A percentile compares a stretch with the other conserved stretches of the same genome.
Evolutionary conservation across 2,888 invertebrate genomes (phyloP).

Genomic region (Cheilosia pagana): DNA sequence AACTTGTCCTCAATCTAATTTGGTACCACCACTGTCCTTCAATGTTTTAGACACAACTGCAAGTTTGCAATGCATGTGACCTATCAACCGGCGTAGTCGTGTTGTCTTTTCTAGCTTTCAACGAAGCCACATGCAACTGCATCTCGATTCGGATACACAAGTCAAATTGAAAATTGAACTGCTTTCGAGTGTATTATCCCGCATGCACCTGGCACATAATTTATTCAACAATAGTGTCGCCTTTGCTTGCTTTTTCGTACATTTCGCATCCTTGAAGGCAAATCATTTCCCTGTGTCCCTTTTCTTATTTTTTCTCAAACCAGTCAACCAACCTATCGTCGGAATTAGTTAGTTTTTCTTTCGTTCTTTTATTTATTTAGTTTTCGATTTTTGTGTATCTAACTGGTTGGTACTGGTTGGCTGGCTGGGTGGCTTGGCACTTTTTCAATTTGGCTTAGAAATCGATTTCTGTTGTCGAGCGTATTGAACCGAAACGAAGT

Average conservation of each 20-base stretch:
- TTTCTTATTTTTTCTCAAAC: slow-evolving; percentile 9
- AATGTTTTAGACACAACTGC: slow-evolving; percentile 2
- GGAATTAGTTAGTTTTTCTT: slow-evolving; percentile 69
- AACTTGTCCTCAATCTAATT: no score
- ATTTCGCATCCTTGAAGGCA: slow-evolving; percentile 39
- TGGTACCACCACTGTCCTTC: not conserved
- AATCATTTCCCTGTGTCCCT: slow-evolving; percentile 16
- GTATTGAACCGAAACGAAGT: slow-evolving; percentile 66
- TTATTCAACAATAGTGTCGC: slow-evolving; percentile 66
- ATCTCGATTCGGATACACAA: slow-evolving; percentile 24
- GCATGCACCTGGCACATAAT: slow-evolving; percentile 68
- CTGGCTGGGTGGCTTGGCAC: slow-evolving; percentile 21
- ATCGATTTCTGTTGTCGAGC: slow-evolving; percentile 69
- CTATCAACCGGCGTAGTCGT: not conserved
- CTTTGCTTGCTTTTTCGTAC: slow-evolving; percentile 39
- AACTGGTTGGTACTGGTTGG: slow-evolving; percentile 26
- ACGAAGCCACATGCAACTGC: not conserved
- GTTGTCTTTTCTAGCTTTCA: slow-evolving; percentile 1
- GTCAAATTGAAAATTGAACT: slow-evolving; percentile 61
- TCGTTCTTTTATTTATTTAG: slow-evolving; percentile 64
- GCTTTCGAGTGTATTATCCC: slow-evolving; percentile 41
- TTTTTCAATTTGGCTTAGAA: slow-evolving; percentile 64
- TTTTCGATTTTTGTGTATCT: slow-evolving; percentile 58
- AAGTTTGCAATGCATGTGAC: not conserved
- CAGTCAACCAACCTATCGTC: slow-evolving; percentile 40